Percentiles rank a stretch among this genome's conserved stretches.
These are phyloP conservation scores for Apoda limacodes DNA, from an alignment of 2,888 invertebrate species.

Conservation along the genomic window DNA sequence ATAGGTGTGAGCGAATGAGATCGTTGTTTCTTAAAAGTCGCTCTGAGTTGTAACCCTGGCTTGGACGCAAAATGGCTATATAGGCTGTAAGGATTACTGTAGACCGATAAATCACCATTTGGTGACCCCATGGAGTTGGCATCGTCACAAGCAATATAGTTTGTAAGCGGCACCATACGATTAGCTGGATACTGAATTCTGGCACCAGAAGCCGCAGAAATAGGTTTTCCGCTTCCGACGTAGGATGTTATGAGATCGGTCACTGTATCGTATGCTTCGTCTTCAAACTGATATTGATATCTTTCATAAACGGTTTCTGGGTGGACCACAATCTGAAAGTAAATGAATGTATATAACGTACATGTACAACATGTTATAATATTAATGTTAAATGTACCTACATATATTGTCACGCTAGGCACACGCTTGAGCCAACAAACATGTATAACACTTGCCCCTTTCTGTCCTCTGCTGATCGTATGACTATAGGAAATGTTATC, in stretches of 20 bases:
- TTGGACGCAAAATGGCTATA: constrained; percentile 57
- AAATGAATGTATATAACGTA: too few species aligned
- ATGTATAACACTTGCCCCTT: too few species aligned
- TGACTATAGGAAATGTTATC: too few species aligned
- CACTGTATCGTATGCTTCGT: constrained; percentile 92
- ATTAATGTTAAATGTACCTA: neutral
- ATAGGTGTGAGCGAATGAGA: constrained; percentile 84
- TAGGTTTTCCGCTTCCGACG: constrained; percentile 89
- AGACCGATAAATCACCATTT: constrained; percentile 36
- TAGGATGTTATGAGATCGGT: constrained; percentile 94
- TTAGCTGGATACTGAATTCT: constrained; percentile 88
- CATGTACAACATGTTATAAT: neutral
- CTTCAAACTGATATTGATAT: constrained; percentile 94
- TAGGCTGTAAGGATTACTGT: constrained; percentile 59
- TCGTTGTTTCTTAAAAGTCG: constrained; percentile 70
- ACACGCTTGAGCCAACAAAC: too few species aligned
- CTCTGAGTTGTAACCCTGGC: constrained; percentile 47
- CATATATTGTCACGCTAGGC: too few species aligned
- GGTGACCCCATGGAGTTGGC: constrained; percentile 44
- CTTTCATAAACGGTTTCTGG: constrained; percentile 93
- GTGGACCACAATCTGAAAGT: constrained; percentile 79
- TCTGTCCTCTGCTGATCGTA: too few species aligned
- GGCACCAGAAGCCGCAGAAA: constrained; percentile 90
- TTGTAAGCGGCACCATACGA: constrained; percentile 81
- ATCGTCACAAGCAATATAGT: constrained; percentile 64